Evolutionary conservation across 1,140 invertebrate genomes (phyloP).

Genomic region (Bombus terrestris): DNA sequence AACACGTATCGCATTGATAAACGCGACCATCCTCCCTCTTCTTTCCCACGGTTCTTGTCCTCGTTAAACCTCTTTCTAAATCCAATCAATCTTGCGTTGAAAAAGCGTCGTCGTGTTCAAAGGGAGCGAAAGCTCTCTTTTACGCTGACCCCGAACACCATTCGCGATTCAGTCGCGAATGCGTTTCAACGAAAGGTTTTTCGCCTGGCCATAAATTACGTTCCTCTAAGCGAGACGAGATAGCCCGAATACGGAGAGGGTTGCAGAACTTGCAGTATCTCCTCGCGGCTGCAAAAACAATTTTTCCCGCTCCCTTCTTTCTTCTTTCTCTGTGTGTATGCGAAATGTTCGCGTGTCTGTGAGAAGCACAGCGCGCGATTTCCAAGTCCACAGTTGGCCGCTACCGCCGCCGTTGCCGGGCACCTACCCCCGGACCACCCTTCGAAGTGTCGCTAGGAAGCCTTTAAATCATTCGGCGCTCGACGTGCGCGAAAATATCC

Average conservation of each 20-base stretch:
- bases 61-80: background rate
- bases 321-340: background rate
- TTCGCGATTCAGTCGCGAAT: conserved; percentile 27
- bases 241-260: conserved; percentile 18
- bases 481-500: conserved; percentile 74
- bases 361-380: conserved; percentile 4
- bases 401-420: background rate
- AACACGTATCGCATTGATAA: background rate
- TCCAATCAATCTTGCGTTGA: conserved; percentile 15
- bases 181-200: conserved; percentile 39
- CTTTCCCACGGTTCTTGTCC: background rate
- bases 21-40: background rate
- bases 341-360: background rate
- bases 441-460: conserved; percentile 7
- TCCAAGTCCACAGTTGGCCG: conserved; percentile 8
- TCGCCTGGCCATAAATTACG: conserved; percentile 35
- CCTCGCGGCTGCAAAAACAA: conserved; percentile 38
- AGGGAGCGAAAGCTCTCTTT: background rate
- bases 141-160: background rate
- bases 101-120: conserved; percentile 20
- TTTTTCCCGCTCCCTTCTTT: conserved; percentile 26
- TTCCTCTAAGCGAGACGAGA: conserved; percentile 13
- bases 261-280: conserved; percentile 22
- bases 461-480: conserved; percentile 73
- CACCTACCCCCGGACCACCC: background rate